Evolutionary conservation across 2,113 vertebrate species (phyloP), one percentile per base, ranked within the genome.

Genomic region (Nerophis lumbriciformis): DNA sequence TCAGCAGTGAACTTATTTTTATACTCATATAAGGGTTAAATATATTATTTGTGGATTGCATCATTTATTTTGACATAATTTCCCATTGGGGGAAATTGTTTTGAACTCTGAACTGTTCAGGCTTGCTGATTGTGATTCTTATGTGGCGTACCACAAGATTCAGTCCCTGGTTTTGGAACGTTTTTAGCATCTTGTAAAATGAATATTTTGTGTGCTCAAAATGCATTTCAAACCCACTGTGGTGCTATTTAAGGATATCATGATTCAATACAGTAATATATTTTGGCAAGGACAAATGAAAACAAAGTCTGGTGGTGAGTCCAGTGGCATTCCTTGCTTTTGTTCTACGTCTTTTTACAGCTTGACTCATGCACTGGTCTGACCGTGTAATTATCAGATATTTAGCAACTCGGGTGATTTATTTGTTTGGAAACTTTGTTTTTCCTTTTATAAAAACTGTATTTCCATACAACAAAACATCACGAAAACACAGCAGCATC

Each of bases 391-490:
- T 62, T 72, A 14, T 59, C 63, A 65, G 67, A 53, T 68, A 72
- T 68, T 77, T 72, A 52, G 16, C 42, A 38, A 66, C 66, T 66
- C 64, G 73, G 77, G 14, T 65, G 51, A 70, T 70, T 65, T 65
- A 76, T 59, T 78, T 78, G 53, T 72, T 75, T 75, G 47, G 71
- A 65, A 72, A 75, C 67, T 39, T 28, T 63, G n/a, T 8, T 39
- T 63, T 44, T 69, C 49, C 61, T 38, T 57, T 28, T 55, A 55
- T 48, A 50, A 70, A 72, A 73, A 60, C 19, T 13, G 4, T 68
- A 49, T 38, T 49, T 60, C 62, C 45, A 37, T 52, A 53, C 60
- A 78, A 69, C 47, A 37, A 42, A 69, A 61, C 61, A 71, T 53
- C 61, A 66, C 66, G 73, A 61, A 50, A 75, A 70, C 39, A 68